Evolutionary conservation across 2,888 invertebrate genomes (phyloP).

Genomic region (Leptothorax acervorum): DNA sequence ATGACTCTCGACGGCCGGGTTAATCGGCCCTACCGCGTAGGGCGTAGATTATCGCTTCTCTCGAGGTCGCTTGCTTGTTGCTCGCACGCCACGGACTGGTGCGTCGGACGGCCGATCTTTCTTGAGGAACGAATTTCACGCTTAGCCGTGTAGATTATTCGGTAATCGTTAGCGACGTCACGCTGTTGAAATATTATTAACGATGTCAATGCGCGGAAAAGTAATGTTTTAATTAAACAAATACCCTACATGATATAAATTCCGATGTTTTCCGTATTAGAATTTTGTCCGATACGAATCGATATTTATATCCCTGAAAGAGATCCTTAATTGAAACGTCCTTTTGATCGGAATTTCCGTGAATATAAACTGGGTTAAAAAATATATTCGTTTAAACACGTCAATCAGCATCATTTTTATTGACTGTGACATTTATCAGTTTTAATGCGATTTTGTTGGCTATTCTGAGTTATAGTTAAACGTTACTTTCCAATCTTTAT

Average conservation of each 20-base stretch:
- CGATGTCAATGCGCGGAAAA: neutral
- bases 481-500: neutral
- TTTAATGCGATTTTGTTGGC: neutral
- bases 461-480: neutral
- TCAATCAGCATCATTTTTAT: neutral
- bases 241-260: neutral
- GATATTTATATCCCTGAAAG: neutral
- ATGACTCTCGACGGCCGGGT: neutral
- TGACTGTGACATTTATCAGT: neutral
- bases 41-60: neutral
- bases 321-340: neutral
- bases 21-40: neutral
- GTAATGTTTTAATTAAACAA: neutral
- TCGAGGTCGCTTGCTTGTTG: constrained; percentile 38
- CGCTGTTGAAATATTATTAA: neutral
- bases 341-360: neutral
- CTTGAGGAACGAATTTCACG: constrained; percentile 34
- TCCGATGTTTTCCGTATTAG: neutral
- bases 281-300: neutral
- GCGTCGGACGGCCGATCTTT: constrained; percentile 31
- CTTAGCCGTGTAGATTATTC: constrained; percentile 40
- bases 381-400: neutral
- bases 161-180: constrained; percentile 6
- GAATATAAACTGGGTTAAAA: neutral
- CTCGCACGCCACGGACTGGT: constrained; percentile 1